Evolutionary conservation across 2,113 vertebrate genomes (phyloP).

Genomic region (Empidonax traillii): DNA sequence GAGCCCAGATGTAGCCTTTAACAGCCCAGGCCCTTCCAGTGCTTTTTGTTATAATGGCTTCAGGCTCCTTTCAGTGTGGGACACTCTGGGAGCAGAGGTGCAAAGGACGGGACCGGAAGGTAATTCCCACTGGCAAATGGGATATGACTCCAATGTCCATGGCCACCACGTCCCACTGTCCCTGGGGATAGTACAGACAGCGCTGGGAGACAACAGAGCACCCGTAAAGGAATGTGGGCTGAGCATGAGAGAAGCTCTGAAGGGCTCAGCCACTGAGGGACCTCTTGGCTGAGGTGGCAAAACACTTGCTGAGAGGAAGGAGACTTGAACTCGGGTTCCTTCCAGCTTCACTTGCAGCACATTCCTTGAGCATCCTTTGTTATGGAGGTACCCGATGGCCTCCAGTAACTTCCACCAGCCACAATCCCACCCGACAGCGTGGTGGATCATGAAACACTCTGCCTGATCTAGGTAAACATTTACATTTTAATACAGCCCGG

Average conservation of each 20-base stretch:
- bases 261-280: slow-evolving; percentile 10
- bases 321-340: not conserved
- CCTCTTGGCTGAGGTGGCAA: slow-evolving; percentile 26
- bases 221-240: slow-evolving; percentile 1
- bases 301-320: not conserved
- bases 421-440: not conserved
- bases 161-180: slow-evolving; percentile 74
- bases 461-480: not conserved
- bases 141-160: slow-evolving; percentile 75
- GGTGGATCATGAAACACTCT: slow-evolving; percentile 72
- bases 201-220: slow-evolving; percentile 72
- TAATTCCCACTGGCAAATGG: slow-evolving; percentile 80
- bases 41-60: slow-evolving; percentile 86
- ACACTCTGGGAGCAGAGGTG: slow-evolving; percentile 73
- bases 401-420: not conserved
- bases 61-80: slow-evolving; percentile 81
- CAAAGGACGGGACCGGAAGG: slow-evolving; percentile 74
- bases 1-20: slow-evolving; percentile 94
- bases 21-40: slow-evolving; percentile 86
- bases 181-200: slow-evolving; percentile 68
- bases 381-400: not conserved
- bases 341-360: not conserved
- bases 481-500: not conserved
- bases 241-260: slow-evolving; percentile 7
- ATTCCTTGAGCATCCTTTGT: not conserved